Conservation (phyloP, 2,888 invertebrate genomes). For the Conomelus anceps region DNA sequence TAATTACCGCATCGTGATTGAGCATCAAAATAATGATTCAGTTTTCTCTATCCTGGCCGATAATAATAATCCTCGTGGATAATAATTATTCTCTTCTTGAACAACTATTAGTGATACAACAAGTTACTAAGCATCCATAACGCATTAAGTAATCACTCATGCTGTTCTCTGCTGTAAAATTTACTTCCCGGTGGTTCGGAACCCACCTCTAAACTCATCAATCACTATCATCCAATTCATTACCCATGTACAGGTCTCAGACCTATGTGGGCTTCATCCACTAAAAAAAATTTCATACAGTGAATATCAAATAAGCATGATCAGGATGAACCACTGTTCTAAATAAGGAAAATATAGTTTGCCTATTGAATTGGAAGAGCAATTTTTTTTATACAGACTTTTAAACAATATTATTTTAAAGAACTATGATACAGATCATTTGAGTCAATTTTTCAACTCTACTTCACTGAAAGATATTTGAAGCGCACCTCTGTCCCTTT, state of each 20-base stretch:
- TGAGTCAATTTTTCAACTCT: neutral
- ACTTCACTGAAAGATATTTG: neutral
- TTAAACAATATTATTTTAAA: neutral
- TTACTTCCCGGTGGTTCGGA: no score
- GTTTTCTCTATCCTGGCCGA: neutral
- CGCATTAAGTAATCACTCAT: neutral
- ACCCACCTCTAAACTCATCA: no score
- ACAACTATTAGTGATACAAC: neutral
- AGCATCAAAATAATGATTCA: neutral
- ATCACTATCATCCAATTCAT: no score
- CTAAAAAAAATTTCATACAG: no score
- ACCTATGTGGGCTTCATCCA: no score
- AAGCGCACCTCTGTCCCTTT: neutral
- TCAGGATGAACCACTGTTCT: neutral
- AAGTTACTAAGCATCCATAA: neutral
- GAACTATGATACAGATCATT: neutral
- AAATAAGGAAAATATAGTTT: neutral
- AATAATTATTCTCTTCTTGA: neutral
- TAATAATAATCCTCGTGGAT: neutral
- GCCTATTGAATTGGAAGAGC: neutral
- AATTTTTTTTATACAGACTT: neutral
- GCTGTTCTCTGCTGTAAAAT: no score
- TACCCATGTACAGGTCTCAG: no score
- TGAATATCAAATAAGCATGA: neutral
- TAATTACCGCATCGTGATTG: no score